Percentiles rank a stretch among this genome's conserved stretches.
Conservation (phyloP, 2,113 vertebrate species). For the Micromys minutus region DNA sequence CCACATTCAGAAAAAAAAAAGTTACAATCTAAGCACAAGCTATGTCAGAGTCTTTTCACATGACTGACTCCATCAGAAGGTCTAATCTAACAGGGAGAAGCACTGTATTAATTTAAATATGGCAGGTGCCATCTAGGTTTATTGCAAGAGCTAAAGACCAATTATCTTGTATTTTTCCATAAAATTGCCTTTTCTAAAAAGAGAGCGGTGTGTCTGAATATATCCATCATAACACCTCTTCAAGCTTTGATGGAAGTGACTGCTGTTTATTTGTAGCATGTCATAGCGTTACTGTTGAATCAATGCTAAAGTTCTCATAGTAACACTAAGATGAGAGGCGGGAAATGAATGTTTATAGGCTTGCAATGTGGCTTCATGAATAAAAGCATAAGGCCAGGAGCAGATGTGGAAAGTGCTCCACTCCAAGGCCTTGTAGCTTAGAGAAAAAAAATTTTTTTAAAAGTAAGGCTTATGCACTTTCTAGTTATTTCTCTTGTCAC, state of each 20-base stretch:
- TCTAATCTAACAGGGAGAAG: conserved; percentile 65
- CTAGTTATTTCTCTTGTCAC: neutral
- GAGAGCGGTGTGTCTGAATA: conserved; percentile 62
- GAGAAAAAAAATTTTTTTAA: neutral
- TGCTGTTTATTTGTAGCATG: conserved; percentile 74
- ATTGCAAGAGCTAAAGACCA: conserved; percentile 76
- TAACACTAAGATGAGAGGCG: conserved; percentile 30
- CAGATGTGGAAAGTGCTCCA: neutral
- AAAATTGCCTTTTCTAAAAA: conserved; percentile 78
- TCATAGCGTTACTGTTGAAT: conserved; percentile 67
- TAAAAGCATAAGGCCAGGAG: neutral
- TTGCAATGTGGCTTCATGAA: neutral
- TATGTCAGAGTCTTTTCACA: conserved; percentile 59
- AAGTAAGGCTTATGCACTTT: neutral
- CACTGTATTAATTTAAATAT: conserved; percentile 79
- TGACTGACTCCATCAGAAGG: conserved; percentile 73
- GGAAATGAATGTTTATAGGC: conserved; percentile 66
- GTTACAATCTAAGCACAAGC: conserved; percentile 1
- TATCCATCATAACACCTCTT: conserved; percentile 74
- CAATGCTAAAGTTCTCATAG: conserved; percentile 61
- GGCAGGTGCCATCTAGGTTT: conserved; percentile 78
- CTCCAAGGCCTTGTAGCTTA: neutral
- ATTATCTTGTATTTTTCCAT: conserved; percentile 76
- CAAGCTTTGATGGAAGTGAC: conserved; percentile 70
- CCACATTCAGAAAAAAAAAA: conserved; percentile 40